A percentile compares a stretch with the other conserved stretches of the same genome.
Evolutionary conservation across 2,113 vertebrate species (phyloP).

Genomic region (Albula glossodonta): DNA sequence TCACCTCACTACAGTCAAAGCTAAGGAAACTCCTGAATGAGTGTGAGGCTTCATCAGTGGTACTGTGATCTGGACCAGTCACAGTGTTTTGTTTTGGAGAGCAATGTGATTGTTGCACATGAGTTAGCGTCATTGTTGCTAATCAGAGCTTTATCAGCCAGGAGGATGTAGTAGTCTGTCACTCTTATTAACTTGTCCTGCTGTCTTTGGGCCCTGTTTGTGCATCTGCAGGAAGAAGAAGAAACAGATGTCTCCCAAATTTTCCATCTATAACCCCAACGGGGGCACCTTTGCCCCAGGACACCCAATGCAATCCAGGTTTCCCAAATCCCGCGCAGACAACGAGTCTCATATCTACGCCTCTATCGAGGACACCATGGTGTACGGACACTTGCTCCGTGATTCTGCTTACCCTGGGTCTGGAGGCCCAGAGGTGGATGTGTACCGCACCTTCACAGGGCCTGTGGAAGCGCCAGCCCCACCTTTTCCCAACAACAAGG

Average conservation of each 20-base stretch:
- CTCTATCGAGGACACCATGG: slow-evolving; percentile 83
- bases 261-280: slow-evolving; percentile 81
- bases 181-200: not conserved
- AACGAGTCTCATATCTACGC: slow-evolving; percentile 83
- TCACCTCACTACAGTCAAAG: no score
- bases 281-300: slow-evolving; percentile 70
- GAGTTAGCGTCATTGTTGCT: no score
- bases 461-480: slow-evolving; percentile 43
- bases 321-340: slow-evolving; percentile 62
- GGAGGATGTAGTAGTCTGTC: no score
- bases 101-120: no score
- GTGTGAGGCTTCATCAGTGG: no score
- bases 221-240: slow-evolving; percentile 73
- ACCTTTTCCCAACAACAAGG: slow-evolving; percentile 20
- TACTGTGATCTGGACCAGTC: no score
- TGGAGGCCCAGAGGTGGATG: slow-evolving; percentile 63
- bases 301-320: slow-evolving; percentile 34
- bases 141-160: no score
- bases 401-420: slow-evolving; percentile 29
- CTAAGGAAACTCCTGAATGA: no score
- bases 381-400: slow-evolving; percentile 82
- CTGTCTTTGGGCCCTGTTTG: not conserved
- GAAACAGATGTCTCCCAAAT: slow-evolving; percentile 44
- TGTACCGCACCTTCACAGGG: slow-evolving; percentile 72
- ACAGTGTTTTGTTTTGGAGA: no score